These are phyloP conservation scores for Enteromius anoplus DNA, from an alignment of 2,797 vertebrate species.

Conservation along the genomic window DNA sequence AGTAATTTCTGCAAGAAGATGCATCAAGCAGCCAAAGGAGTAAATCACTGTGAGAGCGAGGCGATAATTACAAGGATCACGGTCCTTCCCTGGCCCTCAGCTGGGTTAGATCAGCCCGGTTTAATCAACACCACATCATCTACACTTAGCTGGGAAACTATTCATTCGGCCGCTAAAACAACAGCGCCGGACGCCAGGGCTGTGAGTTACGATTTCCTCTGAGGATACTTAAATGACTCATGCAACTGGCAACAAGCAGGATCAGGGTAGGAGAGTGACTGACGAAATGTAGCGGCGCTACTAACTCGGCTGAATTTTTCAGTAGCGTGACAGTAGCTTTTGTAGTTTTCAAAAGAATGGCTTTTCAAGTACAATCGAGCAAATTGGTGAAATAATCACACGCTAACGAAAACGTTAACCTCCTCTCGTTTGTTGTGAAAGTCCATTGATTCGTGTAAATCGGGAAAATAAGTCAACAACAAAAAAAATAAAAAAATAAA, in stretches of 20 bases:
- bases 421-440: background rate
- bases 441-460: background rate
- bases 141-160: slow-evolving; percentile 72
- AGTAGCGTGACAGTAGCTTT: background rate
- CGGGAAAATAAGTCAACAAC: background rate
- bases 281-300: slow-evolving; percentile 9
- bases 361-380: background rate
- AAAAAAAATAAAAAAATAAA: too few species aligned
- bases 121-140: slow-evolving; percentile 77
- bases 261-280: slow-evolving; percentile 16
- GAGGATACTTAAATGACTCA: slow-evolving; percentile 36
- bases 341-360: background rate
- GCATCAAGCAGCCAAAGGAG: slow-evolving; percentile 70
- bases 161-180: slow-evolving; percentile 69
- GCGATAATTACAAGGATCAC: slow-evolving; percentile 75
- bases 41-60: slow-evolving; percentile 73
- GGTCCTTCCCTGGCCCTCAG: slow-evolving; percentile 65
- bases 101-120: slow-evolving; percentile 71
- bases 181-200: slow-evolving; percentile 44
- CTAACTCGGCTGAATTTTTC: slow-evolving; percentile 3
- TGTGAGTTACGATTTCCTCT: slow-evolving; percentile 51
- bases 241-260: slow-evolving; percentile 21
- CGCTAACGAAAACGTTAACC: background rate
- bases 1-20: slow-evolving; percentile 69
- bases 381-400: background rate